Conservation (phyloP, 64 coral and sea anemone species). For the Astreopora myriophthalma region DNA sequence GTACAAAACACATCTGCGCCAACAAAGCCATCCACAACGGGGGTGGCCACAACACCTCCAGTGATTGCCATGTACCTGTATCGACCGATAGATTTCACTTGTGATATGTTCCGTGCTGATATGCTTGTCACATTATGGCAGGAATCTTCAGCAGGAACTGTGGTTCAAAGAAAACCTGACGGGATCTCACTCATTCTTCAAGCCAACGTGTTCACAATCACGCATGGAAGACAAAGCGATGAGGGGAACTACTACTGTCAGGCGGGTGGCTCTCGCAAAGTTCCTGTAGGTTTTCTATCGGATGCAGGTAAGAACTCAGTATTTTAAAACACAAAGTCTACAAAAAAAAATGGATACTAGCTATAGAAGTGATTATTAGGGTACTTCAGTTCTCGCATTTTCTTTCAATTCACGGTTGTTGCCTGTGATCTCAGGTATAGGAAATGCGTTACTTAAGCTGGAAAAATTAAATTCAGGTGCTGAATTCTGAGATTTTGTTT, state of each 20-base stretch:
- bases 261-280: not conserved
- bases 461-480: no score
- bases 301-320: not conserved
- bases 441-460: no score
- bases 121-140: not conserved
- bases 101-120: not conserved
- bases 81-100: not conserved
- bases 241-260: conserved; percentile 6
- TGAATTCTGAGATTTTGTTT: no score
- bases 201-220: not conserved
- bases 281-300: not conserved
- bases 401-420: no score
- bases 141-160: not conserved
- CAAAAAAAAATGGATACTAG: not conserved
- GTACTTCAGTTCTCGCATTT: no score
- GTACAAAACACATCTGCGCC: not conserved
- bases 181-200: not conserved
- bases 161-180: not conserved
- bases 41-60: not conserved
- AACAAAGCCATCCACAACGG: not conserved
- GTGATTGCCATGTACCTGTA: not conserved
- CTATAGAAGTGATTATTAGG: no score
- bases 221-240: not conserved
- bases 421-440: no score
- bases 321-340: not conserved